Base-by-base conservation (phyloP, 2,113 vertebrate species). In the Ptychochromis oligacanthus region DNA sequence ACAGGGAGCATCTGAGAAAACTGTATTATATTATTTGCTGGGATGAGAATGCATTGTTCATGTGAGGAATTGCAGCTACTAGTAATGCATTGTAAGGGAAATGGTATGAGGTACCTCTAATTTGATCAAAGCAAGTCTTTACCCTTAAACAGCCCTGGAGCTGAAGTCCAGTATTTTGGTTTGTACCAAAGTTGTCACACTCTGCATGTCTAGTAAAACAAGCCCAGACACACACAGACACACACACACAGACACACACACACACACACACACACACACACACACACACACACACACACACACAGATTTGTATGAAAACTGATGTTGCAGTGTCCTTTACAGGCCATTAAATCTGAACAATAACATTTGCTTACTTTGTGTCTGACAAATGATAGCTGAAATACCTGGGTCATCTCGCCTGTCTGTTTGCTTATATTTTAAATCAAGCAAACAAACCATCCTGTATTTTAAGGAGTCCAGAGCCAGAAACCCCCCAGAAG, bases 311-410 rank as follows among this genome's bases (percentile, higher is more conserved):
- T 86, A 85, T 87, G 61, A 83, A 88, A 90, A 88, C 80, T 86
- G 88, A 91, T 92, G 87, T 83, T 87, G 81, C 81, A 56, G 52
- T 91, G 92, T 92, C 92, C 93, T 94, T 92, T 94, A 93, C 89
- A 89, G 88, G 76, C 88, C 85, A 92, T 95, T 93, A 88, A 89
- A 91, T 88, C 90, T 67, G 82, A 93, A 90, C 88, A 83, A 82
- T 7, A 31, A 24, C 86, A 78, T 74, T 87, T 60, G 64, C 77
- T 93, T 88, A 85, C 88, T 72, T 87, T 59, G 49, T 88, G 86
- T 90, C 80, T 91, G 85, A 90, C 85, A 91, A 92, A 92, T 89
- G 85, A 93, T 3, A 70, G 83, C 86, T 86, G 93, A 93, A 93
- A 89, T 90, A 86, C 86, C 38, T 31, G 57, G 75, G 75, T 38